Percentiles rank a stretch among this genome's conserved stretches.
These are phyloP conservation scores for Halictus ligatus DNA, from an alignment of 2,888 invertebrate genomes.

Conservation along the genomic window DNA sequence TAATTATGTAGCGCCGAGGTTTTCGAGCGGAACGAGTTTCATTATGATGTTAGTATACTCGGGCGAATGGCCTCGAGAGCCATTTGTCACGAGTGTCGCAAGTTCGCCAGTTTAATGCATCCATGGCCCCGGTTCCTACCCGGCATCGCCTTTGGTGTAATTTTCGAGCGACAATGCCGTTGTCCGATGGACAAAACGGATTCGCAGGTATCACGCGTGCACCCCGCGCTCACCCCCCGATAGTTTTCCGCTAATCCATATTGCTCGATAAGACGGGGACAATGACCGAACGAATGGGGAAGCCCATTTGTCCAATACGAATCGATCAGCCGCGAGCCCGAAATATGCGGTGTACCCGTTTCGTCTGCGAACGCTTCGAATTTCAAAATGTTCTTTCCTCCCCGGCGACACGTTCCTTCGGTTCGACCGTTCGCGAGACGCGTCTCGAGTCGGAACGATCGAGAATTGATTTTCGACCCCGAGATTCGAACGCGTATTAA, in stretches of 20 bases:
- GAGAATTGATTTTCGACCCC: too few species aligned
- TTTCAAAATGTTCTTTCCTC: background rate
- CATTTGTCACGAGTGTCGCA: slow-evolving; percentile 72
- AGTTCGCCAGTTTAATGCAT: slow-evolving; percentile 71
- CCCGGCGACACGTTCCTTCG: background rate
- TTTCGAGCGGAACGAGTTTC: slow-evolving; percentile 55
- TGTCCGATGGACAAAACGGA: slow-evolving; percentile 54
- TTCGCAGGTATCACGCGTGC: slow-evolving; percentile 44
- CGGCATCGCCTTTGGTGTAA: slow-evolving; percentile 62
- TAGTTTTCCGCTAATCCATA: slow-evolving; percentile 31
- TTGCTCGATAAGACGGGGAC: slow-evolving; percentile 14
- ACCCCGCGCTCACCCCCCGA: slow-evolving; percentile 13
- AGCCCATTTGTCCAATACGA: background rate
- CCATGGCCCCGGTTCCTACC: slow-evolving; percentile 52
- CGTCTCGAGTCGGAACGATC: background rate
- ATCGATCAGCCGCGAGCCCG: background rate
- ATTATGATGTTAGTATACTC: slow-evolving; percentile 66
- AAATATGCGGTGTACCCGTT: background rate
- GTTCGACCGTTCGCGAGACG: background rate
- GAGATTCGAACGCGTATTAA: too few species aligned
- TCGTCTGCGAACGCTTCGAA: background rate
- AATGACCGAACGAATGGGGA: background rate
- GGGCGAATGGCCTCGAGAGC: slow-evolving; percentile 59
- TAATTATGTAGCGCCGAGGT: slow-evolving; percentile 58
- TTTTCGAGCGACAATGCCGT: slow-evolving; percentile 64